Conservation (phyloP, 1,140 invertebrate genomes). For the Saccostrea cuccullata region DNA sequence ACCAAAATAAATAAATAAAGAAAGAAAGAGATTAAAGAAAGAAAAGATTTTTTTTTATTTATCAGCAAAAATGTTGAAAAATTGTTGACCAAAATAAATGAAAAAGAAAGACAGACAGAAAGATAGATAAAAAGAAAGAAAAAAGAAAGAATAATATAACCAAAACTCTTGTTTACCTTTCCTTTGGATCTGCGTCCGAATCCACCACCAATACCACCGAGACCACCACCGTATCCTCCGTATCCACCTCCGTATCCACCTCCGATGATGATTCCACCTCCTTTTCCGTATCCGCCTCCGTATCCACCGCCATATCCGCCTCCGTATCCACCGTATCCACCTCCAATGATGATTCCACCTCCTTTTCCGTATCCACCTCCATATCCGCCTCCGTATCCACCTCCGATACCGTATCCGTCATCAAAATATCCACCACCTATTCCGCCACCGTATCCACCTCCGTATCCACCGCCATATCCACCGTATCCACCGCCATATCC, state of each 20-base stretch:
- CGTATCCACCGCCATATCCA: not conserved
- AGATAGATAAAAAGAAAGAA: not conserved
- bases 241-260: not conserved
- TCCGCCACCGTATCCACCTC: not conserved
- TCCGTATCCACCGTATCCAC: not conserved
- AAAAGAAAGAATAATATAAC: not conserved
- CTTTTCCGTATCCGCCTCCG: too few species aligned
- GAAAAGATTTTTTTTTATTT: too few species aligned
- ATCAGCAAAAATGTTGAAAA: not conserved
- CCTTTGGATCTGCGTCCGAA: constrained; percentile 15
- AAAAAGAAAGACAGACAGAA: not conserved
- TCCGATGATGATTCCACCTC: not conserved
- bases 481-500: constrained; percentile 19
- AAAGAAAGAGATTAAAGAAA: not conserved
- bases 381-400: not conserved
- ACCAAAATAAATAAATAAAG: not conserved
- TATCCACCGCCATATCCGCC: not conserved
- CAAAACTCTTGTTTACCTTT: not conserved
- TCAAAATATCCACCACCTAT: not conserved
- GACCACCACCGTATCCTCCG: not conserved
- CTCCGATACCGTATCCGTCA: too few species aligned
- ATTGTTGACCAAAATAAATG: too few species aligned
- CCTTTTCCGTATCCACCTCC: not conserved
- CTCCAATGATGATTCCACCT: not conserved
- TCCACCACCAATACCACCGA: not conserved